Percentiles rank a stretch among this genome's conserved stretches.
These are phyloP conservation scores for Epinephelus moara DNA, from an alignment of 2,113 vertebrate genomes.

Conservation along the genomic window DNA sequence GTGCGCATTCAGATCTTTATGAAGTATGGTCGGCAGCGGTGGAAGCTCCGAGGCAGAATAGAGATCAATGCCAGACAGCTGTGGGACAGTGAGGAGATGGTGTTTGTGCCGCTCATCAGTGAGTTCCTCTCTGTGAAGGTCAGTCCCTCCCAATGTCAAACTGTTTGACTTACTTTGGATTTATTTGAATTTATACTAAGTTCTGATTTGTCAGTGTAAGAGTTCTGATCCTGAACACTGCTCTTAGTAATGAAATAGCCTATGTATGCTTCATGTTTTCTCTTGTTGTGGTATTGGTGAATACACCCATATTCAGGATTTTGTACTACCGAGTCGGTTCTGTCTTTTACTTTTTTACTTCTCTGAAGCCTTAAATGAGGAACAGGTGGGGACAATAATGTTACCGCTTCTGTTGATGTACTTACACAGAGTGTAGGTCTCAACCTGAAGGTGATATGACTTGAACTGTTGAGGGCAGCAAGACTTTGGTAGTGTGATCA, in stretches of 20 bases:
- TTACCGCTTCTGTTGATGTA: neutral
- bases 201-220: neutral
- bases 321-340: neutral
- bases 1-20: conserved; percentile 90
- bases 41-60: conserved; percentile 94
- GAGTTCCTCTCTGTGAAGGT: conserved; percentile 99
- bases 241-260: neutral
- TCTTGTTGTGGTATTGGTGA: neutral
- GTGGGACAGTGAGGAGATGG: conserved; percentile 97
- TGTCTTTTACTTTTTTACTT: neutral
- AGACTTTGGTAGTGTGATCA: neutral
- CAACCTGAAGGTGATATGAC: neutral
- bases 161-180: neutral
- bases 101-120: conserved; percentile 93
- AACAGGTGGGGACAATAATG: neutral
- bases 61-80: conserved; percentile 95
- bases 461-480: neutral
- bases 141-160: conserved; percentile 4
- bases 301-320: neutral
- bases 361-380: neutral
- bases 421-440: neutral
- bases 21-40: conserved; percentile 95
- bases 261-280: neutral
- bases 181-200: neutral
- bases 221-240: no score